Evolutionary conservation across 1,140 invertebrate genomes (phyloP).

Genomic region (Eumaeus atala): DNA sequence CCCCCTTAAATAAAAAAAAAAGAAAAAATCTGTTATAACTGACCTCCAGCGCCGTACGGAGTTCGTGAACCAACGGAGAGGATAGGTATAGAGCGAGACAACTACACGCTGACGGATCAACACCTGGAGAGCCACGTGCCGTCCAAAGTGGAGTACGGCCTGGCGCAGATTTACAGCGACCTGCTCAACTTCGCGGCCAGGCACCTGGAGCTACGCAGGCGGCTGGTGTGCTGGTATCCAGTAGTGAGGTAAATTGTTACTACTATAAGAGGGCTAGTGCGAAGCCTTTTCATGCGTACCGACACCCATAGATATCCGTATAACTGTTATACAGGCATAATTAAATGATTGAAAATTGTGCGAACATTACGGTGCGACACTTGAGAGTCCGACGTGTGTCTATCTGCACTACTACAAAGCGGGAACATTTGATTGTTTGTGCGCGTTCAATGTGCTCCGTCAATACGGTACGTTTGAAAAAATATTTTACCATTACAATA

Average conservation of each 20-base stretch:
- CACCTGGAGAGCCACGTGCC: slow-evolving; percentile 84
- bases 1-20: neutral
- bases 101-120: slow-evolving; percentile 77
- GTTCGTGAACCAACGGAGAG: slow-evolving; percentile 92
- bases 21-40: neutral
- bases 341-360: too few relatives aligned
- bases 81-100: slow-evolving; percentile 80
- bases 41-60: slow-evolving; percentile 90
- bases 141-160: slow-evolving; percentile 89
- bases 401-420: too few relatives aligned
- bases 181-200: slow-evolving; percentile 87
- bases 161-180: slow-evolving; percentile 88
- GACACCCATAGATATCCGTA: too few relatives aligned
- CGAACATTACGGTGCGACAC: too few relatives aligned
- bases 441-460: too few relatives aligned
- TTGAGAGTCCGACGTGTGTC: too few relatives aligned
- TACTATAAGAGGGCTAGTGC: too few relatives aligned
- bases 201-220: slow-evolving; percentile 83
- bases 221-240: slow-evolving; percentile 95
- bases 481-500: too few relatives aligned
- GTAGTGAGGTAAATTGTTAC: slow-evolving; percentile 79
- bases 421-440: too few relatives aligned
- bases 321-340: too few relatives aligned
- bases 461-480: too few relatives aligned
- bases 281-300: too few relatives aligned